Percentiles rank a stretch among this genome's conserved stretches.
These are phyloP conservation scores for Epinephelus coioides DNA, from an alignment of 2,797 vertebrate species.

Conservation along the genomic window DNA sequence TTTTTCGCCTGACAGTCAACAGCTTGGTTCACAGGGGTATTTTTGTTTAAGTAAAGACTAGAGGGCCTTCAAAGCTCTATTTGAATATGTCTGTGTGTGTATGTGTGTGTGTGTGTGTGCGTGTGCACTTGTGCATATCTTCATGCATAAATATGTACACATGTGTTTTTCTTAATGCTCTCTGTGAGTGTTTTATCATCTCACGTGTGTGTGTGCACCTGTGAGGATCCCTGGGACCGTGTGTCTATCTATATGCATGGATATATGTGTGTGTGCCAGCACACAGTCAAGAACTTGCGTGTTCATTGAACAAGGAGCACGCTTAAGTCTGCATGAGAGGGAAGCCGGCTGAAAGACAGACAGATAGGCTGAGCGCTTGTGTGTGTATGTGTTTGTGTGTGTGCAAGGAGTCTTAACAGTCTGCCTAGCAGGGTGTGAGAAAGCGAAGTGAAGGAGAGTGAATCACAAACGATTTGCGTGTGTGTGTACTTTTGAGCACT, in stretches of 20 bases:
- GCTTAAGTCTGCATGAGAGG: conserved; percentile 62
- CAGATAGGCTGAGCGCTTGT: neutral
- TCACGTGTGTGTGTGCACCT: neutral
- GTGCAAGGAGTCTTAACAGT: conserved; percentile 52
- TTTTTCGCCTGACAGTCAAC: conserved; percentile 56
- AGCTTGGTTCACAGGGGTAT: conserved; percentile 63
- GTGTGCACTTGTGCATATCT: conserved; percentile 15
- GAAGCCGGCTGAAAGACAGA: conserved; percentile 36
- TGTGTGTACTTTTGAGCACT: conserved; percentile 27
- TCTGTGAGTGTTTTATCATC: conserved; percentile 14
- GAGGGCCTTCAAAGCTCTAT: conserved; percentile 46
- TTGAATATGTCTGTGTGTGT: conserved; percentile 12
- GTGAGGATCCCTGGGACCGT: neutral
- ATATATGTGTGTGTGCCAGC: conserved; percentile 8
- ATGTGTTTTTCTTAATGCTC: conserved; percentile 12
- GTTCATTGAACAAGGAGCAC: conserved; percentile 55
- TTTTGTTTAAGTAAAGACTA: conserved; percentile 65
- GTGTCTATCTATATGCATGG: neutral
- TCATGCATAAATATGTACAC: conserved; percentile 35
- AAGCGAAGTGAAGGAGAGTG: conserved; percentile 59
- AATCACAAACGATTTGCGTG: conserved; percentile 54
- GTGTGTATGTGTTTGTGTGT: conserved; percentile 11
- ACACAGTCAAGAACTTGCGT: conserved; percentile 37
- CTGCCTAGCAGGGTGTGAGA: conserved; percentile 65
- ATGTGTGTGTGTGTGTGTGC: neutral